Base-by-base conservation (phyloP, 2,888 invertebrate species). In the Eugnorisma glareosa region DNA sequence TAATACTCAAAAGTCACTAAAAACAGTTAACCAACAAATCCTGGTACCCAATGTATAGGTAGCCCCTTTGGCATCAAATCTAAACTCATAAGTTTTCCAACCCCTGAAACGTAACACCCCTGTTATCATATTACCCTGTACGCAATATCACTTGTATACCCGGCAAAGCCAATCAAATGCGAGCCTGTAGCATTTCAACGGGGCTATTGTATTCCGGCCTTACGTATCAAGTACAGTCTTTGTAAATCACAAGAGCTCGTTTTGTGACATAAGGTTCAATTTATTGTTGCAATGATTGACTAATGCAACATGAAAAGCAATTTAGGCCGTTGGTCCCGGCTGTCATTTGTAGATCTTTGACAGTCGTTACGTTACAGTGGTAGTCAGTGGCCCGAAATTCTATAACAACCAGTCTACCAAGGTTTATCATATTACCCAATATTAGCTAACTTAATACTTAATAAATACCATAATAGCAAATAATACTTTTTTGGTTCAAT, bases 111-210 rank as follows among this genome's bases (percentile, higher is more conserved):
- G 24, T 31, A 48, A 5, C 18, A 28, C 18, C n/a, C 0, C 28
- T 13, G 24, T 40, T 61, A 45, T 35, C 24, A 18, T 24, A 64
- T 64, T 13, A 45, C 64, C 18, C 24, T 45, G 15, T 75, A n/a
- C 31, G 21, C 43, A 35, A 63, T 43, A 76, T 57, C 28, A 64
- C 31, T 75, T 75, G 31, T 75, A 21, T 6, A 51, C 1, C 35
- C 57, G 5, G 35, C 18, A 45, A 76, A 64, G 64, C 43, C 28
- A 75, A 76, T 76, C 64, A 43, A 75, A 21, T 54, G 75, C 43
- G 40, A 18, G 63, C 76, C 31, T 18, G n/a, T 35, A n/a, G n/a
- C 43, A 64, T 43, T 75, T 54, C 51, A 28, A 43, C 24, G 15
- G n/a, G 63, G 18, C 2, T 24, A 35, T 35, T 43, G 35, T 24